Percentiles rank a stretch among this genome's conserved stretches.
phyloP scores from a whole-genome alignment of 2,113 vertebrate genomes.

The Oplegnathus fasciatus region DNA sequence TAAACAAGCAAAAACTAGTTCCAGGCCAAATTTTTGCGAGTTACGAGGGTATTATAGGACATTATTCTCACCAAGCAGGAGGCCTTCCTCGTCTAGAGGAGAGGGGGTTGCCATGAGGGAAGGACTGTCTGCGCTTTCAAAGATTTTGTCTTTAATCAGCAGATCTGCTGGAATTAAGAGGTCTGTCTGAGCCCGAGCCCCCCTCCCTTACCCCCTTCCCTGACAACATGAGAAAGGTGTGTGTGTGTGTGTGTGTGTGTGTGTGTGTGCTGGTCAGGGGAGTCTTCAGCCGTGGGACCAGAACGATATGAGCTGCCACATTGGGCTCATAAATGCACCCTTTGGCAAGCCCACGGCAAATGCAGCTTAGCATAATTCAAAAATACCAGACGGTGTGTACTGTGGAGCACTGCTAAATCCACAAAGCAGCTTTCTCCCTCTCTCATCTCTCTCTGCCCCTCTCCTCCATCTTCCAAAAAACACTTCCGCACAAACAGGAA shows the following conservation, averaged over 20 bases:
- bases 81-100: constrained; percentile 27
- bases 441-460: constrained; percentile 60
- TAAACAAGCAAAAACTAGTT: constrained; percentile 13
- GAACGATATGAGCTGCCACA: constrained; percentile 47
- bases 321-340: constrained; percentile 71
- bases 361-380: constrained; percentile 80
- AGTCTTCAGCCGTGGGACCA: constrained; percentile 43
- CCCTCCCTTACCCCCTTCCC: constrained; percentile 15
- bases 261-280: constrained; percentile 5
- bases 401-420: constrained; percentile 69
- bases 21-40: constrained; percentile 16
- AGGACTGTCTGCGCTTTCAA: constrained; percentile 70
- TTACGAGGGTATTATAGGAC: constrained; percentile 29
- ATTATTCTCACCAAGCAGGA: constrained; percentile 60
- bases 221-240: constrained; percentile 56
- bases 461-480: constrained; percentile 62
- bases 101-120: constrained; percentile 40
- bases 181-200: constrained; percentile 63
- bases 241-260: constrained; percentile 37
- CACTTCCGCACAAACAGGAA: constrained; percentile 65
- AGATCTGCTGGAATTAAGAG: constrained; percentile 71
- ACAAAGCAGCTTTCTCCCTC: constrained; percentile 78
- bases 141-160: constrained; percentile 74
- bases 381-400: constrained; percentile 78
- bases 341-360: constrained; percentile 70